These are phyloP conservation scores for Ammodytes marinus DNA, from an alignment of 2,113 vertebrate genomes.

Conservation along the genomic window DNA sequence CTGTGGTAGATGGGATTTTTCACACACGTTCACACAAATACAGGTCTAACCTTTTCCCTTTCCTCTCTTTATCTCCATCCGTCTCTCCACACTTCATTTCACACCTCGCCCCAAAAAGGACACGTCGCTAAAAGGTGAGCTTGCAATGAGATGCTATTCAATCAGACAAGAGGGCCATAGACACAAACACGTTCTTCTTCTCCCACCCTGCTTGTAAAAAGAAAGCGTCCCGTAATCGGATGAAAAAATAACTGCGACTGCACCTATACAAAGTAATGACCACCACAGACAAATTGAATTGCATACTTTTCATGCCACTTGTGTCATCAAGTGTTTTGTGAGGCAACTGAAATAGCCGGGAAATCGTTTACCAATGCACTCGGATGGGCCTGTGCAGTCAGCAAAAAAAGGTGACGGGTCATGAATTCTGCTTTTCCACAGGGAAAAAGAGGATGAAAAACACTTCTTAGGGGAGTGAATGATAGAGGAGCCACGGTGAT, in stretches of 20 bases:
- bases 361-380: slow-evolving; percentile 64
- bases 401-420: slow-evolving; percentile 78
- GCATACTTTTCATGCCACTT: slow-evolving; percentile 68
- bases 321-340: slow-evolving; percentile 77
- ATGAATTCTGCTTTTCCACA: slow-evolving; percentile 75
- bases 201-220: slow-evolving; percentile 18
- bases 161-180: slow-evolving; percentile 49
- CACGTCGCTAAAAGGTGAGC: slow-evolving; percentile 43
- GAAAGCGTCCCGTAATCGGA: slow-evolving; percentile 52
- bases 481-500: slow-evolving; percentile 59
- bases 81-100: slow-evolving; percentile 25
- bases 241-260: slow-evolving; percentile 53
- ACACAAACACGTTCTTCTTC: slow-evolving; percentile 39
- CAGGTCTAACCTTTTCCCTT: slow-evolving; percentile 64
- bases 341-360: slow-evolving; percentile 61
- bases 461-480: slow-evolving; percentile 69
- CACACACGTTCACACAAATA: slow-evolving; percentile 27
- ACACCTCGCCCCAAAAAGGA: slow-evolving; percentile 50
- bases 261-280: slow-evolving; percentile 54
- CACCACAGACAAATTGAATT: slow-evolving; percentile 69
- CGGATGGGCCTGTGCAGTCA: slow-evolving; percentile 68
- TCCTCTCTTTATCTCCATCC: slow-evolving; percentile 47
- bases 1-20: slow-evolving; percentile 8
- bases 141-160: slow-evolving; percentile 53
- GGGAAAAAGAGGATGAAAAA: slow-evolving; percentile 59